Evolutionary conservation across 2,888 invertebrate genomes (phyloP), one percentile per base, ranked within the genome.

Genomic region (Palloptera scutellata): DNA sequence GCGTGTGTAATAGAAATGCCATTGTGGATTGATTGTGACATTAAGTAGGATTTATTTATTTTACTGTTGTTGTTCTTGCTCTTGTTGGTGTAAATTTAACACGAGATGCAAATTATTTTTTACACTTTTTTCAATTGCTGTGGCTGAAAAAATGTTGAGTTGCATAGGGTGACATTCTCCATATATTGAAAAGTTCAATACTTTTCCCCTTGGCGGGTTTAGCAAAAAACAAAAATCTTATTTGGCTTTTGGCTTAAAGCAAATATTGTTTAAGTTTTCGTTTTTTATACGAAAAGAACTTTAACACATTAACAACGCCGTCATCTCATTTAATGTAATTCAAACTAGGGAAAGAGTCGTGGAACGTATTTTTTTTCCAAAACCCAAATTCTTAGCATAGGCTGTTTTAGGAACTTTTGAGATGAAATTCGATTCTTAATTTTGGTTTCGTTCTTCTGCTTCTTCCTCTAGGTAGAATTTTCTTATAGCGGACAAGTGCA

Each of bases 41-140:
- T 81, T 82, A 81, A 81, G 82, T 78, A 81, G 81, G 81, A 82
- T 81, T 81, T 81, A 81, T 81, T 81, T 80, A 79, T 79, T 78
- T 78, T 78, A 78, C 76, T 69, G 72, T 67, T 67, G 54, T 61
- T 53, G 63, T 51, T 40, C 59, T 66, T 41, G 48, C 58, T 63
- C n/a, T 64, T 51, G 63, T 68, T 65, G 61, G 70, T 63, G 53
- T 69, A 65, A 40, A 58, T 71, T 71, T 74, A 72, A 75, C 77
- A 75, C 73, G 75, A 77, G 74, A 79, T 79, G 80, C 79, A 79
- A 79, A 79, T 81, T 76, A 74, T 75, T 69, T 66, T 64, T 66
- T 59, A 51, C 53, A 48, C 73, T 72, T 74, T 68, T 68, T 65
- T 64, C 63, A 69, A 67, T 71, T 76, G 77, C 74, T 62, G 53